These are phyloP conservation scores for Hyla sarda DNA, from an alignment of 2,113 vertebrate species.

Conservation along the genomic window DNA sequence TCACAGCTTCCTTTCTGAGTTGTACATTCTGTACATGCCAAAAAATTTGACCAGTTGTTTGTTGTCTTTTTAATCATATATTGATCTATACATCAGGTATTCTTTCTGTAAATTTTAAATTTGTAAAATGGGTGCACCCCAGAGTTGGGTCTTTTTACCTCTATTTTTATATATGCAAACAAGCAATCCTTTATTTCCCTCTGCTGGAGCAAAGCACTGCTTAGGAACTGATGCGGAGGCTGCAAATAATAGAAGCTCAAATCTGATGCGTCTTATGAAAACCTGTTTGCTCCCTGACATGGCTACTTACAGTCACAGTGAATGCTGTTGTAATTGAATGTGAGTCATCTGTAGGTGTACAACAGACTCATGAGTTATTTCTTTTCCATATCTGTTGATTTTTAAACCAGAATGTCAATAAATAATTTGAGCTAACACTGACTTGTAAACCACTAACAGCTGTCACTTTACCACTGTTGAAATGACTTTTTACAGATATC, in stretches of 20 bases:
- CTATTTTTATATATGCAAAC: neutral
- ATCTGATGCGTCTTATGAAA: conserved; percentile 42
- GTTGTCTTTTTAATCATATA: neutral
- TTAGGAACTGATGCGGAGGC: conserved; percentile 32
- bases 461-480: neutral
- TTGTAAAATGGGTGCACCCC: neutral
- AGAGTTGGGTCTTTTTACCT: neutral
- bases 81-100: neutral
- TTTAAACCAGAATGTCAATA: conserved; percentile 12
- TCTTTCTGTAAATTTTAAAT: neutral
- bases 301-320: conserved; percentile 53
- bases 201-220: neutral
- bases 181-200: conserved; percentile 6
- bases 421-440: neutral
- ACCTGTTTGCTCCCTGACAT: conserved; percentile 51
- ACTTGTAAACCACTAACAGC: no score
- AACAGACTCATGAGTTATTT: neutral
- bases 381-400: neutral
- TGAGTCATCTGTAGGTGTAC: conserved; percentile 50
- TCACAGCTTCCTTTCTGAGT: neutral
- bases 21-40: neutral
- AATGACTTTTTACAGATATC: neutral
- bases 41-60: neutral
- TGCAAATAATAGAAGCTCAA: conserved; percentile 45
- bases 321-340: conserved; percentile 38